phyloP scores from a whole-genome alignment of 1,140 invertebrate species.

The Apis cerana region DNA sequence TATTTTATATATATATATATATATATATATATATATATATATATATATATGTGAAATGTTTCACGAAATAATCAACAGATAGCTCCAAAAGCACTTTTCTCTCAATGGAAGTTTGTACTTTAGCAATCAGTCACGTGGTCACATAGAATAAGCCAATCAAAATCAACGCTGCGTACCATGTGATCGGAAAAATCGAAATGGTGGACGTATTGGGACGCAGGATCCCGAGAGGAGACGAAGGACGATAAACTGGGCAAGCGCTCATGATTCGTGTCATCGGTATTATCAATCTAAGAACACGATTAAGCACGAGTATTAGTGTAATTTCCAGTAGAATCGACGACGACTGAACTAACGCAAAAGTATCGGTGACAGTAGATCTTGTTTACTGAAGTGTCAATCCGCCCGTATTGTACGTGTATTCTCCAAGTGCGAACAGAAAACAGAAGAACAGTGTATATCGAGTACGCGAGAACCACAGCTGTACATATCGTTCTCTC shows the following conservation, averaged over 20 bases:
- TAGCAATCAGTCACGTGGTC: slow-evolving; percentile 52
- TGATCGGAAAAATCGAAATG: slow-evolving; percentile 78
- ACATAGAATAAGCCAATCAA: slow-evolving; percentile 39
- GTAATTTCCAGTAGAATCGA: slow-evolving; percentile 1
- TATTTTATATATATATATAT: not conserved
- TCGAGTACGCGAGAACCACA: slow-evolving; percentile 37
- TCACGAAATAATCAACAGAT: slow-evolving; percentile 31
- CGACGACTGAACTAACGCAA: not conserved
- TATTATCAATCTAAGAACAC: slow-evolving; percentile 46
- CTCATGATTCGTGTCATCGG: slow-evolving; percentile 65
- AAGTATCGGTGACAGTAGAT: slow-evolving; percentile 45
- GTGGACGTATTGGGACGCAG: slow-evolving; percentile 79
- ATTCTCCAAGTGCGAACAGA: slow-evolving; percentile 35
- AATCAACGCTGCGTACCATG: slow-evolving; percentile 59
- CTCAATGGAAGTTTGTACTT: slow-evolving; percentile 45
- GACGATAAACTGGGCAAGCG: slow-evolving; percentile 75
- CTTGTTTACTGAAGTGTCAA: slow-evolving; percentile 69
- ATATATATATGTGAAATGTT: not conserved
- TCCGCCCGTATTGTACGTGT: slow-evolving; percentile 67
- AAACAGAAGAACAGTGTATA: slow-evolving; percentile 39
- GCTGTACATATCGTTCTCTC: slow-evolving; percentile 21
- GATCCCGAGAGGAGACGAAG: slow-evolving; percentile 76
- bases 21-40: no score
- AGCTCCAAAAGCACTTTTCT: slow-evolving; percentile 35
- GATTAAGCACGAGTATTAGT: slow-evolving; percentile 20